A percentile compares a stretch with the other conserved stretches of the same genome.
Evolutionary conservation across 1,140 invertebrate genomes (phyloP).

Genomic region (Nasonia longicornis): DNA sequence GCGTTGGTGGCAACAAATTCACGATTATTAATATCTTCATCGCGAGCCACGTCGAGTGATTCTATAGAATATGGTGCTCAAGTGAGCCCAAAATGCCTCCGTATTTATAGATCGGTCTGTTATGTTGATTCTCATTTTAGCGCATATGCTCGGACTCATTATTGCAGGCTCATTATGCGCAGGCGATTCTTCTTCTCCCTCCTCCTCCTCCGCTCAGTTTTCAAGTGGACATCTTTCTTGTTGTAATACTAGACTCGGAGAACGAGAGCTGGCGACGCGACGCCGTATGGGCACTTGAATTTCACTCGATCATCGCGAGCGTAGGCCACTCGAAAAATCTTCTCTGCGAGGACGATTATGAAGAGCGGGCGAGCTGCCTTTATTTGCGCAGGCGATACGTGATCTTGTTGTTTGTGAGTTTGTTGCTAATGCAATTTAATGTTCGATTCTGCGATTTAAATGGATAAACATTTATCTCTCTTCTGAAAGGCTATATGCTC

Average conservation of each 20-base stretch:
- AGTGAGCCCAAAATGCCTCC: too few species aligned
- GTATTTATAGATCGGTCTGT: background rate
- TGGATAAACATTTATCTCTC: too few species aligned
- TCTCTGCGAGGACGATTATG: background rate
- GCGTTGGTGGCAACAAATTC: too few species aligned
- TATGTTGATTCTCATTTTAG: slow-evolving; percentile 5
- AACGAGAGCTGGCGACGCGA: background rate
- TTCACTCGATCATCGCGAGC: background rate
- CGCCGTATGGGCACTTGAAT: background rate
- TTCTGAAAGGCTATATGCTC: too few species aligned
- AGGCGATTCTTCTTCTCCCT: background rate
- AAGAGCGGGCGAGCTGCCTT: background rate
- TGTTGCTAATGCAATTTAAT: background rate
- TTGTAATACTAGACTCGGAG: background rate
- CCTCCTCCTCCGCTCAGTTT: background rate
- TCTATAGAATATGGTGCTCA: too few species aligned
- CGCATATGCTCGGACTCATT: background rate
- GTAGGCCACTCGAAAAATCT: background rate
- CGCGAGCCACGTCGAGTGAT: too few species aligned
- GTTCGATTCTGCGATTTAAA: background rate
- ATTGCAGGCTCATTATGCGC: background rate
- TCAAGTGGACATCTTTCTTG: background rate
- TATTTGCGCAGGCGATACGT: background rate
- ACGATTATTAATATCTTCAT: too few species aligned
- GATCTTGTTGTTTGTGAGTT: background rate